Evolutionary conservation across 2,888 invertebrate genomes (phyloP), one percentile per base, ranked within the genome.

Genomic region (Disparrhopalites patrizii): DNA sequence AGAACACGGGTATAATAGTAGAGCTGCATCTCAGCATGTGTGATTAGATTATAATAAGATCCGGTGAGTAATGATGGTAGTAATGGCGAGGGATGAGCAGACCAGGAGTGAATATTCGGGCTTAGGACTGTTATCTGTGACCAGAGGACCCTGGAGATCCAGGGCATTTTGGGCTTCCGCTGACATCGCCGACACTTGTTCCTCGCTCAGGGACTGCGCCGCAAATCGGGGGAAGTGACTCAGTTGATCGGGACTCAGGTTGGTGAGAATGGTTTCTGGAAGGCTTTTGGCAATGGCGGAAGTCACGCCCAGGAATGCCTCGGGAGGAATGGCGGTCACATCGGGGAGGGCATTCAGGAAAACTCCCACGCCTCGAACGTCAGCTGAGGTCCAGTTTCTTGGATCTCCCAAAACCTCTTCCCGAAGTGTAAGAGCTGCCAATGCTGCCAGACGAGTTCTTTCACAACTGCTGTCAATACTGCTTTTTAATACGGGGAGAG

Each of bases 231-330:
- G 73, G 23, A 73, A 60, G 52, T 68, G 64, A 33, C 54, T 62
- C 10, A 69, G 33, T 64, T 72, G 71, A n/a, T 70, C 70, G 10
- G 69, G 4, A 30, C 56, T 69, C 18, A 73, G 33, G 27, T 51
- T 56, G 5, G 43, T 40, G 2, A 73, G 55, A 20, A 69, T 43
- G 1, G 43, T 2, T 1, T 62, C 54, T 1, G 69, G 33, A 10
- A 73, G 38, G 23, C 66, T 31, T n/a, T 52, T 50, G 2, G 73
- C 70, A 0, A 73, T 69, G 4, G 69, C 55, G 1, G 73, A 62
- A 23, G 68, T 69, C 3, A 73, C 18, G 7, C 73, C 72, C 18
- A 73, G 50, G 65, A 72, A 73, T 38, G 71, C 50, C 65, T 72
- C 73, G 15, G 68, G 40, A 27, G 71, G 73, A 40, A 73, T 69